A percentile compares a stretch with the other conserved stretches of the same genome.
phyloP scores from a whole-genome alignment of 2,797 vertebrate genomes.

The Lepilemur septentrionalis region DNA sequence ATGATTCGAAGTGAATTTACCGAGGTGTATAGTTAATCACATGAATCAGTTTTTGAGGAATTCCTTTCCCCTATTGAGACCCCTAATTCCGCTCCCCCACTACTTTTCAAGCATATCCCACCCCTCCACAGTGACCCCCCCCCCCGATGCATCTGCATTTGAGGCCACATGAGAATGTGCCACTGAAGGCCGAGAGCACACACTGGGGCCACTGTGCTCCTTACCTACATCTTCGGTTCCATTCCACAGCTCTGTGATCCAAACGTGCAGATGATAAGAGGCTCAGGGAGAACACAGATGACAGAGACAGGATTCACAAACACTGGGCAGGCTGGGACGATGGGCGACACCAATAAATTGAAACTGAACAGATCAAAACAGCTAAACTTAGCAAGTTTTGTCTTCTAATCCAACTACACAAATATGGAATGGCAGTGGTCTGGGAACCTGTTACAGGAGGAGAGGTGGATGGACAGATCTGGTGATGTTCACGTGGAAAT shows the following conservation, averaged over 20 bases:
- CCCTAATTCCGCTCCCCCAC: too few relatives aligned
- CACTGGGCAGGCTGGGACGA: fast-evolving
- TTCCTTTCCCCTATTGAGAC: too few relatives aligned
- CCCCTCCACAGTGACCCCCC: too few relatives aligned
- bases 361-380: not conserved
- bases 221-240: not conserved
- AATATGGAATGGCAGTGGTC: fast-evolving
- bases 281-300: not conserved
- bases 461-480: not conserved
- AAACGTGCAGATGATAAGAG: fast-evolving
- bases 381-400: not conserved
- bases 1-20: too few relatives aligned
- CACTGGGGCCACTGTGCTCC: fast-evolving
- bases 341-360: too few relatives aligned
- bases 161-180: fast-evolving
- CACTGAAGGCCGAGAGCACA: not conserved
- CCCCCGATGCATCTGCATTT: too few relatives aligned
- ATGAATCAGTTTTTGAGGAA: too few relatives aligned
- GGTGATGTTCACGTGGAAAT: not conserved
- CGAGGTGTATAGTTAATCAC: too few relatives aligned
- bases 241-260: not conserved
- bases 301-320: not conserved
- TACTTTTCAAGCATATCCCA: too few relatives aligned
- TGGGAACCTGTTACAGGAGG: not conserved
- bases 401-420: not conserved